Base-by-base conservation (phyloP, 2,888 invertebrate genomes). In the Agonopterix subpropinquella region DNA sequence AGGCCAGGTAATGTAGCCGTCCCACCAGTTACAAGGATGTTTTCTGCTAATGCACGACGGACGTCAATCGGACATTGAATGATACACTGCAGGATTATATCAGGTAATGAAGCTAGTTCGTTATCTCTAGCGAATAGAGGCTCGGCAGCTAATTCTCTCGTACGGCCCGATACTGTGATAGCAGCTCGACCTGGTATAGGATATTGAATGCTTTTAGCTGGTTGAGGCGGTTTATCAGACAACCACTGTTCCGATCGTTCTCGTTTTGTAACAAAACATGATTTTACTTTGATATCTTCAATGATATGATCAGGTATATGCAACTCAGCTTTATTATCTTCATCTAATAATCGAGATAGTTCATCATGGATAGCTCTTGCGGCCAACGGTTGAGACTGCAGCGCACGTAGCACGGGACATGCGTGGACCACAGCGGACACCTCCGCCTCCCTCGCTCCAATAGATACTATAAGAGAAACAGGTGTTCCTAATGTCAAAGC, bases 1-100 rank as follows among this genome's bases (percentile, higher is more conserved):
- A 99, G 93, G 0, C 98, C 98, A 48, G 93, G 93, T 56, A 95
- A 85, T 91, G 94, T 93, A 0, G 94, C 90, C 1, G 94, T 93
- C 9, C 99, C 99, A 37, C 98, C 99, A 49, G 94, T 92, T 13
- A 98, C 81, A 49, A 98, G 86, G 58, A 98, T 91, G 80, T 96
- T 97, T 73, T 93, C 93, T 0, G 96, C 93, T 41, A 99, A 86
- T 45, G 89, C 88, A 48, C 90, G 90, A 10, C 98, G 91, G 53
- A 93, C 91, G 87, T 98, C 98, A 18, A 96, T 89, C 0, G 97
- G 95, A 61, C 96, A 94, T 91, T 94, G 91, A 43, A 93, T 67
- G 52, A 98, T 92, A 47, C 96, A 91, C 77, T 97, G 94, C 51
- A 98, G 83, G 60, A 98, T 92, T 80, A 97, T 92, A 56, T 96